A percentile compares a stretch with the other conserved stretches of the same genome.
Evolutionary conservation across 1,140 invertebrate genomes (phyloP).

Genomic region (Gryllus bimaculatus): DNA sequence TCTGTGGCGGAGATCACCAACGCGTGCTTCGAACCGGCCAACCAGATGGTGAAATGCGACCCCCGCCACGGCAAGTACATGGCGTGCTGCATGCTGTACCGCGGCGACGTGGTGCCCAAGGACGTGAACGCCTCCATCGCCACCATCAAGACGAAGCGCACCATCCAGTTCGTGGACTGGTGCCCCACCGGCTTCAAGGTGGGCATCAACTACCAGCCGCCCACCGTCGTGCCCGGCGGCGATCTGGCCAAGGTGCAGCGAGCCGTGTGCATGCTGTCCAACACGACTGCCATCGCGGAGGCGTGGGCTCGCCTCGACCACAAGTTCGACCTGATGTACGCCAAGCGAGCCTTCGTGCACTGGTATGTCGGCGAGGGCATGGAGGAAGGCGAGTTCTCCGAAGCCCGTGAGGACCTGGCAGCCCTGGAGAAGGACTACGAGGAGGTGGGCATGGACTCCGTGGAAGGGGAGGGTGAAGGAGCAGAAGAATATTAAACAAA

Average conservation of each 20-base stretch:
- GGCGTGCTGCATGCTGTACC: constrained; percentile 74
- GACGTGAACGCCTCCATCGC: constrained; percentile 77
- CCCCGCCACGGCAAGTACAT: constrained; percentile 84
- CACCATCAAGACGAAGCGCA: constrained; percentile 77
- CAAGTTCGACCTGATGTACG: constrained; percentile 51
- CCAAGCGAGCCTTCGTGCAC: constrained; percentile 72
- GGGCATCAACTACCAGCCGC: constrained; percentile 77
- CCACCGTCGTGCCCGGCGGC: constrained; percentile 66
- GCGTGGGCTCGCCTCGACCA: constrained; percentile 36
- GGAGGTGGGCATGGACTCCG: constrained; percentile 46
- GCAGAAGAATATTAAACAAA: constrained; percentile 53
- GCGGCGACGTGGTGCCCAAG: constrained; percentile 57
- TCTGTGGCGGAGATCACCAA: constrained; percentile 81
- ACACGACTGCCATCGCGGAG: constrained; percentile 56
- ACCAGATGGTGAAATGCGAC: constrained; percentile 75
- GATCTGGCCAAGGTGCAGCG: constrained; percentile 52
- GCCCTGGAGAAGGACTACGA: constrained; percentile 59
- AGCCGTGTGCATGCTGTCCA: constrained; percentile 62
- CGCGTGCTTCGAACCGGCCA: constrained; percentile 63
- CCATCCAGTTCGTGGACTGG: constrained; percentile 76
- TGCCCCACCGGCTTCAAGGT: constrained; percentile 71
- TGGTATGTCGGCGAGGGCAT: constrained; percentile 67
- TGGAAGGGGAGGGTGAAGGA: constrained; percentile 59
- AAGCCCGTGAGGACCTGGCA: constrained; percentile 65
- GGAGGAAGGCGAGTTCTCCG: constrained; percentile 68